phyloP scores from a whole-genome alignment of 2,113 vertebrate genomes.

The Ptilorrhoa leucosticta region DNA sequence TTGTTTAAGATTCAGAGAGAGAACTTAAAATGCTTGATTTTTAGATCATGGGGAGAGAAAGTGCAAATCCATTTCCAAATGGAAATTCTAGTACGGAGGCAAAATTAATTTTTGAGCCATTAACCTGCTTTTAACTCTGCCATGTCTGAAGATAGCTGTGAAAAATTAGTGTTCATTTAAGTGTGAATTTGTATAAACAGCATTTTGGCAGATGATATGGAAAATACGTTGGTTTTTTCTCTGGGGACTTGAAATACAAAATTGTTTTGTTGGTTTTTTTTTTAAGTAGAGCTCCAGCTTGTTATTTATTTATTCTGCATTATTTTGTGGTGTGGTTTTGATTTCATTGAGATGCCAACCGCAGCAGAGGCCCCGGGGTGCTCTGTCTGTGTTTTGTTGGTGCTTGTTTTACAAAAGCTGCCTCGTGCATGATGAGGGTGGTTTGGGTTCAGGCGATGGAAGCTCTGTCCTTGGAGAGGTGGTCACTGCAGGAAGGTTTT shows the following conservation, averaged over 20 bases:
- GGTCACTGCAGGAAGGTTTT: background rate
- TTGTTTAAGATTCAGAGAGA: background rate
- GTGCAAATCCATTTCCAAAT: background rate
- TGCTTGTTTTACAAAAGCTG: background rate
- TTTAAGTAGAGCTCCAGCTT: background rate
- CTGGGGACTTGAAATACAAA: background rate
- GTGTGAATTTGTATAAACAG: background rate
- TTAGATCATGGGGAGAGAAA: background rate
- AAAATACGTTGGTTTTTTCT: background rate
- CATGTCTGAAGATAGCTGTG: background rate
- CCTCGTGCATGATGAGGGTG: background rate
- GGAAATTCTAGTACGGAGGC: background rate
- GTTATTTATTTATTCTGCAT: background rate
- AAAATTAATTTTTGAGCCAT: background rate
- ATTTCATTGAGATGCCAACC: background rate
- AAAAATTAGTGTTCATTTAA: background rate
- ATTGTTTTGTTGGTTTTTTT: background rate
- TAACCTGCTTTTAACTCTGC: background rate
- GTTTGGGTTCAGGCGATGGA: background rate
- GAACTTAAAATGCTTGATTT: background rate
- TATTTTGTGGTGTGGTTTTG: background rate
- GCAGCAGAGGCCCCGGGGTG: background rate
- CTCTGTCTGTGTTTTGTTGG: background rate
- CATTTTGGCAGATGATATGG: background rate
- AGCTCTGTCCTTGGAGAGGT: background rate